Percentiles rank a stretch among this genome's conserved stretches.
phyloP scores from a whole-genome alignment of 2,888 invertebrate species.

The Eilema depressum region DNA sequence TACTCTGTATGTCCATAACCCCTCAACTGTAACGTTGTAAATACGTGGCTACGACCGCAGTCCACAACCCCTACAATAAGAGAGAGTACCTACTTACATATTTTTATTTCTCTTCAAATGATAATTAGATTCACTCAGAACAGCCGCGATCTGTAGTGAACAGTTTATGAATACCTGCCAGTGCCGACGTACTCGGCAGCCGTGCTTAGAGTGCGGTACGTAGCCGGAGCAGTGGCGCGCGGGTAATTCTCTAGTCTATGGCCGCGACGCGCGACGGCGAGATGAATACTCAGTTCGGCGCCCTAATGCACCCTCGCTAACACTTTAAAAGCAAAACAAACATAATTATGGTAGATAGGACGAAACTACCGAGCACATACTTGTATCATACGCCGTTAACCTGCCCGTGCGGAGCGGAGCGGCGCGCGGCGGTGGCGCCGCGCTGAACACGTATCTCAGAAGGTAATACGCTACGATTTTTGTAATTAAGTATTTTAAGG shows the following conservation, averaged over 20 bases:
- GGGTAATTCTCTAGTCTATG: slow-evolving; percentile 35
- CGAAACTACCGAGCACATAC: slow-evolving; percentile 23
- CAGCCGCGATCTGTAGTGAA: background rate
- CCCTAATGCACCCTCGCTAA: slow-evolving; percentile 31
- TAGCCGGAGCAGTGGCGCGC: slow-evolving; percentile 12
- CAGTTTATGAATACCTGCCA: background rate
- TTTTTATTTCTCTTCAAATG: too few species aligned
- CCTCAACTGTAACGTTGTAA: too few species aligned
- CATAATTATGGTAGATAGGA: slow-evolving; percentile 46
- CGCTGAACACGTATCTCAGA: background rate
- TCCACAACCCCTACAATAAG: too few species aligned
- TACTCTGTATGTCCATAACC: too few species aligned
- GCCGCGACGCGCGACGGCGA: slow-evolving; percentile 36
- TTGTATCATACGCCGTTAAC: slow-evolving; percentile 14
- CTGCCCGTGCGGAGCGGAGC: background rate
- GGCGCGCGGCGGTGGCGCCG: too few species aligned
- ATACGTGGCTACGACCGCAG: too few species aligned
- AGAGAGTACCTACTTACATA: too few species aligned
- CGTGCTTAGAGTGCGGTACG: slow-evolving; percentile 21
- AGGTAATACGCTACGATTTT: background rate
- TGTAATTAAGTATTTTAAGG: background rate
- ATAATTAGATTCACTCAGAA: too few species aligned
- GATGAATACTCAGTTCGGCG: slow-evolving; percentile 34
- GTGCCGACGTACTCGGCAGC: slow-evolving; percentile 1
- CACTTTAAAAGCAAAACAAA: slow-evolving; percentile 47